Percentiles rank a stretch among this genome's conserved stretches.
These are phyloP conservation scores for Sebastes goodei DNA, from an alignment of 2,797 vertebrate species.

Conservation along the genomic window DNA sequence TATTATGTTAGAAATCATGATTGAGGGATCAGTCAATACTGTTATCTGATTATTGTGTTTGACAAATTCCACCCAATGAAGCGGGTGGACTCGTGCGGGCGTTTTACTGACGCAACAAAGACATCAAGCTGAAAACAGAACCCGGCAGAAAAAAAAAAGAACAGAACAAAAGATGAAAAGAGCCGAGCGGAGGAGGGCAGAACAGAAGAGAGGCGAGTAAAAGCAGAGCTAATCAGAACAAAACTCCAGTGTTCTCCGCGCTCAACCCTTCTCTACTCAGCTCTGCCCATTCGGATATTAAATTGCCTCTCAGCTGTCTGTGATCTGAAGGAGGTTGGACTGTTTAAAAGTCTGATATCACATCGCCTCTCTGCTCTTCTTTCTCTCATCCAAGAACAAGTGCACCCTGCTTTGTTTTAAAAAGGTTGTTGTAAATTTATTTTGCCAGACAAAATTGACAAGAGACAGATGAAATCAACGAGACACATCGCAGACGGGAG, in stretches of 20 bases:
- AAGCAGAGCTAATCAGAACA: conserved; percentile 46
- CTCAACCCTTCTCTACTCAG: conserved; percentile 32
- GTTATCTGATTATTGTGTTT: neutral
- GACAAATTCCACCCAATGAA: neutral
- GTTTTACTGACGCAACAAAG: conserved; percentile 11
- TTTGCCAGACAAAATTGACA: conserved; percentile 27
- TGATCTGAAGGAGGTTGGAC: conserved; percentile 54
- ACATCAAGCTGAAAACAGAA: conserved; percentile 21
- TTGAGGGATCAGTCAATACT: neutral
- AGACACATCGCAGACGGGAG: neutral
- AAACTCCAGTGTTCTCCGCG: conserved; percentile 39
- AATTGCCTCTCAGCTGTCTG: conserved; percentile 61
- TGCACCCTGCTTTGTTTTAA: neutral
- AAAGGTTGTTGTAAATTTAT: neutral
- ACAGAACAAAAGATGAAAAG: conserved; percentile 27
- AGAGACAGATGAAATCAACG: conserved; percentile 13
- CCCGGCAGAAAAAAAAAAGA: neutral
- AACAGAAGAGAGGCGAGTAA: conserved; percentile 9
- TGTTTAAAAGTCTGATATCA: conserved; percentile 48
- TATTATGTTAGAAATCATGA: neutral
- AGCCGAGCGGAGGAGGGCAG: conserved; percentile 1
- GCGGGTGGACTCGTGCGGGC: neutral
- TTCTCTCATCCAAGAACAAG: neutral
- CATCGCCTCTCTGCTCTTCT: conserved; percentile 22
- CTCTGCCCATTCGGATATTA: conserved; percentile 53